Evolutionary conservation across 2,888 invertebrate genomes (phyloP), one percentile per base, ranked within the genome.

Genomic region (Drosophila mayaguana): DNA sequence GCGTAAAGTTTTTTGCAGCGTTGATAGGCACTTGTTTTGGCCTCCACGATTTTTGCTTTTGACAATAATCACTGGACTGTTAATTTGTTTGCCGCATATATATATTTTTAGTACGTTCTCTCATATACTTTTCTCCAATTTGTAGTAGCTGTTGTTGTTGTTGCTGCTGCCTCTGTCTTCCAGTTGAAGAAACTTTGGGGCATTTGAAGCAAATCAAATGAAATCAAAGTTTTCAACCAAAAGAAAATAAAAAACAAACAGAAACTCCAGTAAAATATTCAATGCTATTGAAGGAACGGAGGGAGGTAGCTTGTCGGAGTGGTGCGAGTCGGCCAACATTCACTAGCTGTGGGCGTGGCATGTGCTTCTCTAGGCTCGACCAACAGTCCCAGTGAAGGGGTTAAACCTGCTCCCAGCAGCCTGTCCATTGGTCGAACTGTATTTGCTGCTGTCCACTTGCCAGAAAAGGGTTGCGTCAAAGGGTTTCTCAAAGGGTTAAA

Each of bases 61-160:
- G 81, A 91, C 87, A 90, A 90, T 88, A 78, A 91, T 91, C 91
- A 91, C 72, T 91, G 88, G 87, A 91, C 91, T 91, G 91, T 91
- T 91, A 91, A 91, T 91, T 91, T 83, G 72, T 82, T 81, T 75
- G 74, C 76, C 72, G 67, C 73, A 76, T 72, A 81, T 64, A 32
- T 48, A 8, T n/a, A n/a, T 43, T 66, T 78, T 43, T 48, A 11
- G 32, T 36, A 14, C 51, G 9, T 14, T 53, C 53, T 12, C 78
- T 60, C 75, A 63, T 79, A 55, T 77, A 54, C 67, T 67, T 66
- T 66, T 66, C 46, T 9, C 22, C 51, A 57, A 48, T 50, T 46
- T 57, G 57, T 57, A 36, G 18, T 34, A 60, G 32, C 45, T 72
- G 28, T 56, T 69, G 69, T 64, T 83, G 70, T 63, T 45, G 45